Evolutionary conservation across 2,888 invertebrate genomes (phyloP).

Genomic region (Diogma glabrata): DNA sequence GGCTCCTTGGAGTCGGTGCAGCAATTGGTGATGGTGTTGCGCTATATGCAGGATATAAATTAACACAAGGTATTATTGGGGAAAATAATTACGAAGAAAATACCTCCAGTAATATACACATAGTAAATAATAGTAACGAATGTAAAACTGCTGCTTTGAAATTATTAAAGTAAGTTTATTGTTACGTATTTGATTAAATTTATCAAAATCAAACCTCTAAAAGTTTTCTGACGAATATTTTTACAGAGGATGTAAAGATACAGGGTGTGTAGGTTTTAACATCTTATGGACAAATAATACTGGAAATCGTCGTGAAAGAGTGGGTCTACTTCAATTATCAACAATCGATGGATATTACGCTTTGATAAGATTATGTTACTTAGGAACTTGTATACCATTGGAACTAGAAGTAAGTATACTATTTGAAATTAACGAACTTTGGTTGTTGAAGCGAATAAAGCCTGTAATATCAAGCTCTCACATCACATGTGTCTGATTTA

Average conservation of each 20-base stretch:
- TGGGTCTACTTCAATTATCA: neutral
- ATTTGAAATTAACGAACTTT: too few relatives aligned
- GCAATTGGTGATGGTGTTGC: neutral
- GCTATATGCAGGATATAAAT: neutral
- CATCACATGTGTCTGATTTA: too few relatives aligned
- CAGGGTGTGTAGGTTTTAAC: neutral
- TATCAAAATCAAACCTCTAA: too few relatives aligned
- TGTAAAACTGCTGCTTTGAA: neutral
- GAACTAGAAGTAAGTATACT: too few relatives aligned
- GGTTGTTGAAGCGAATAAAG: too few relatives aligned
- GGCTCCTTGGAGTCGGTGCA: too few relatives aligned
- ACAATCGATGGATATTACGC: neutral
- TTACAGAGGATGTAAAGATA: neutral
- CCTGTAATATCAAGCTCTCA: too few relatives aligned
- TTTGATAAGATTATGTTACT: neutral
- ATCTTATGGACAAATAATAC: neutral
- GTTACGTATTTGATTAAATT: neutral
- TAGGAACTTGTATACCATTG: neutral
- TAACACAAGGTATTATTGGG: neutral
- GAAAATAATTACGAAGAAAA: too few relatives aligned
- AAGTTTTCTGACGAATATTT: neutral
- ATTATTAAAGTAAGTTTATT: neutral
- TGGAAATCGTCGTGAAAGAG: neutral
- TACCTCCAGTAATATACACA: too few relatives aligned
- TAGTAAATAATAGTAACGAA: neutral